Conservation (phyloP, 2,797 vertebrate genomes). For the Thaleichthys pacificus region DNA sequence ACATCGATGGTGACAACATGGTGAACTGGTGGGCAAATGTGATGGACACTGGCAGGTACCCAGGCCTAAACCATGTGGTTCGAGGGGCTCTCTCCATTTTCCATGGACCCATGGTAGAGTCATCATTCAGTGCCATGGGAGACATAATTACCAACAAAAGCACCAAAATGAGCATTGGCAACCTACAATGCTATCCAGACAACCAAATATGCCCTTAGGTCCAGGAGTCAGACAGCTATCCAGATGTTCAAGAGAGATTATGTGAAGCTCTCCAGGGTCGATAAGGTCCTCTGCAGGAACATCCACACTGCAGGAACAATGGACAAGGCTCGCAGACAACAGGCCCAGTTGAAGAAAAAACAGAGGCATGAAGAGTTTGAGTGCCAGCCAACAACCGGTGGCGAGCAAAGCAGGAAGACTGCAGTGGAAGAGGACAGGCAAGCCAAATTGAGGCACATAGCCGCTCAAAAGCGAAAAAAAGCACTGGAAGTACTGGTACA, state of each 20-base stretch:
- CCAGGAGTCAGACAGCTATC: slow-evolving; percentile 24
- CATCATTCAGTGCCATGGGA: slow-evolving; percentile 26
- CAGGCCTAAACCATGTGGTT: slow-evolving; percentile 16
- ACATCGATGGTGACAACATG: slow-evolving; percentile 19
- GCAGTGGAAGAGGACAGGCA: too few species aligned
- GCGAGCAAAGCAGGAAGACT: too few species aligned
- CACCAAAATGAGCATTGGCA: slow-evolving; percentile 22
- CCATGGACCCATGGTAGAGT: slow-evolving; percentile 20
- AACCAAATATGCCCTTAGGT: slow-evolving; percentile 21
- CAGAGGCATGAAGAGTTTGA: too few species aligned
- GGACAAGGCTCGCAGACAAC: too few species aligned
- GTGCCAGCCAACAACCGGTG: too few species aligned
- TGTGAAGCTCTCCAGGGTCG: slow-evolving; percentile 19
- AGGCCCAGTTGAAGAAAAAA: too few species aligned
- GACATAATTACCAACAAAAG: slow-evolving; percentile 25
- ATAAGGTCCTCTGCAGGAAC: too few species aligned
- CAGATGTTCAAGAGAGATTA: slow-evolving; percentile 31
- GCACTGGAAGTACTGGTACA: too few species aligned
- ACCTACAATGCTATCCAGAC: slow-evolving; percentile 27
- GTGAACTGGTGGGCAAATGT: slow-evolving; percentile 24
- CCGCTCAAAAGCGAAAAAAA: too few species aligned
- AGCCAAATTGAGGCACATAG: too few species aligned
- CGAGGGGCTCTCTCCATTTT: slow-evolving; percentile 26
- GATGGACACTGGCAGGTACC: slow-evolving; percentile 18
- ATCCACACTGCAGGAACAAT: too few species aligned